Conservation (phyloP, 2,113 vertebrate genomes). For the Gnathonemus echidnorhynchus region DNA sequence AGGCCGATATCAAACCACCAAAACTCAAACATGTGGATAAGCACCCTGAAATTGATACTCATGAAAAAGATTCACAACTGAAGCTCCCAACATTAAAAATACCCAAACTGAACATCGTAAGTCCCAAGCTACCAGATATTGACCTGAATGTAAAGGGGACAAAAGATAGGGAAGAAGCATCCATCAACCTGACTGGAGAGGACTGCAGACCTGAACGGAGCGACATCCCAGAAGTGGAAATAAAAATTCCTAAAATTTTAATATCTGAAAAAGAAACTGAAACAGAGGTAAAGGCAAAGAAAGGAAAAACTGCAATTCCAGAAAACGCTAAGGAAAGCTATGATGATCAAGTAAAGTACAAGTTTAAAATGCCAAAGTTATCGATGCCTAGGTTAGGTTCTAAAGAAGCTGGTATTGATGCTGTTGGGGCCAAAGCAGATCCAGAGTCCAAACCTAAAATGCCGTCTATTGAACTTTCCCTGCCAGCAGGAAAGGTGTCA, state of each 20-base stretch:
- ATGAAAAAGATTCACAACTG: background rate
- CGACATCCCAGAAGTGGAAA: slow-evolving; percentile 35
- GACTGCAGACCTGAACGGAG: slow-evolving; percentile 6
- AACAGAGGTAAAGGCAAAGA: slow-evolving; percentile 43
- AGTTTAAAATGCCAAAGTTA: slow-evolving; percentile 59
- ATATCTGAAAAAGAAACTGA: slow-evolving; percentile 44
- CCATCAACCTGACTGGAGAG: background rate
- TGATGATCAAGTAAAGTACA: slow-evolving; percentile 45
- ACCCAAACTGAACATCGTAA: slow-evolving; percentile 41
- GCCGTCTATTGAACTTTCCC: slow-evolving; percentile 60
- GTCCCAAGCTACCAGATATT: slow-evolving; percentile 33
- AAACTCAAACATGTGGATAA: slow-evolving; percentile 9
- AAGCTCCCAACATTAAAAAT: slow-evolving; percentile 35
- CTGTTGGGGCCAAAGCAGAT: slow-evolving; percentile 28
- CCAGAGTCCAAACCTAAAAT: slow-evolving; percentile 54
- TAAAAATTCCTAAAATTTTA: slow-evolving; percentile 53
- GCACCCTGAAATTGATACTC: background rate
- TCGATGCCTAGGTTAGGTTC: slow-evolving; percentile 54
- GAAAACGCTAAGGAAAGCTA: slow-evolving; percentile 40
- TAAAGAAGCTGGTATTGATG: slow-evolving; percentile 41
- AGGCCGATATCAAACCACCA: background rate
- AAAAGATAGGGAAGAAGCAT: slow-evolving; percentile 2
- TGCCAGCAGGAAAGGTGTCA: slow-evolving; percentile 43
- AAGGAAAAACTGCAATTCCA: slow-evolving; percentile 34
- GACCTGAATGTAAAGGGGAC: slow-evolving; percentile 27